Conservation (phyloP, 2,888 invertebrate species). For the Drosophila phalerata region DNA sequence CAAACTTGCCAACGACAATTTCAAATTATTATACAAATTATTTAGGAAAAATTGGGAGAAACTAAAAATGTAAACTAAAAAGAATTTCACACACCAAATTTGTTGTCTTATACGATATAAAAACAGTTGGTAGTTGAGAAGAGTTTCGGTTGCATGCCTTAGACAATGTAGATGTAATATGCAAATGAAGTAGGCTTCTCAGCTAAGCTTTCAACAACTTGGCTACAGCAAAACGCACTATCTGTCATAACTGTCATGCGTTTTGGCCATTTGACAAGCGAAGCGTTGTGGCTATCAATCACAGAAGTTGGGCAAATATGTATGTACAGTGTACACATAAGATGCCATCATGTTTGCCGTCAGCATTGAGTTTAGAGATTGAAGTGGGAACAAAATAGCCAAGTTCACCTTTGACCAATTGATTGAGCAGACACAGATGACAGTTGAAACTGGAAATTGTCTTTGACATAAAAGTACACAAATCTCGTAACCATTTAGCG, state of each 20-base stretch:
- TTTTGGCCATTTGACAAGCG: conserved; percentile 3
- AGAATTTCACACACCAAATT: neutral
- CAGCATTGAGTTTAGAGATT: conserved; percentile 7
- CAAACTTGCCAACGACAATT: too few species aligned
- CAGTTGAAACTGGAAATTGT: neutral
- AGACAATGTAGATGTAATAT: conserved; percentile 6
- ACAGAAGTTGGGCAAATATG: conserved; percentile 13
- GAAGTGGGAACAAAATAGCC: conserved; percentile 3
- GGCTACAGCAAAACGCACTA: conserved; percentile 24
- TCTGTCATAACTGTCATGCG: conserved; percentile 34
- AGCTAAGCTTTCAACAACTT: conserved; percentile 17
- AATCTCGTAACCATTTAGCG: neutral
- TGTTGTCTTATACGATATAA: too few species aligned
- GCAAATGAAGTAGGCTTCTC: conserved; percentile 23
- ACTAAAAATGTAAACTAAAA: neutral
- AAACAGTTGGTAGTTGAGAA: neutral
- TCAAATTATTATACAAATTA: neutral
- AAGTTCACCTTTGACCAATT: conserved; percentile 13
- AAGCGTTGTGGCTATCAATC: conserved; percentile 28
- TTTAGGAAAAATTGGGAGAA: too few species aligned
- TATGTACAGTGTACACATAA: conserved; percentile 25
- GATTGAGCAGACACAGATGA: neutral
- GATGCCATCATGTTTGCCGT: conserved; percentile 27
- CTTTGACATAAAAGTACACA: neutral
- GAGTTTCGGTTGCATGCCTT: neutral